Base-by-base conservation (phyloP, 2,797 vertebrate genomes). In the Anguilla anguilla region DNA sequence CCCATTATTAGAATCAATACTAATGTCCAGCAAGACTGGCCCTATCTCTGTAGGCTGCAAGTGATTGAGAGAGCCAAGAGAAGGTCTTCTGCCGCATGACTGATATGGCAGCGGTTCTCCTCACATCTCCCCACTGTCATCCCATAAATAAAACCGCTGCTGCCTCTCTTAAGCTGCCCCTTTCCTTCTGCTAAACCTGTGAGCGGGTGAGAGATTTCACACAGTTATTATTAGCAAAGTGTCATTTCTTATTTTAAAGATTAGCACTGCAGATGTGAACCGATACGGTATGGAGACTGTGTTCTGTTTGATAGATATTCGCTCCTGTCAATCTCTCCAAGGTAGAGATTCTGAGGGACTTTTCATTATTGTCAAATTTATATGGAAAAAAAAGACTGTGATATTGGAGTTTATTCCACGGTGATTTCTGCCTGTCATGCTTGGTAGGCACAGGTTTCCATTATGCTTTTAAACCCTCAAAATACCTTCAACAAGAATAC, bases 401-500 rank as follows among this genome's bases (percentile, higher is more conserved):
- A 82, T 82, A 82, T 82, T 82, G 79, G 9, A 82, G 79, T 25
- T 92, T 92, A 90, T 88, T 92, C 92, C 91, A 87, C 88, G 88
- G 89, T 91, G 85, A 89, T 81, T 87, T 94, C 91, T 95, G 95
- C 95, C 95, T 95, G 91, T 94, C 95, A 92, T 89, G 86, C 90
- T 89, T 93, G 92, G 92, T 94, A 94, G 95, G 93, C 94, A 93
- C 86, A 91, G 92, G 89, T 90, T 94, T 90, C 89, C 86, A 88
- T 91, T 94, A 90, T 92, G 93, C 92, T 94, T 93, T 94, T 91
- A 94, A 94, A 92, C 94, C 89, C 90, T 90, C 93, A 91, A 93
- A 92, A 94, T 94, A 94, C 92, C 93, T 95, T 91, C 92, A 94
- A 94, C 93, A 93, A 93, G 90, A 93, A 93, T 93, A 87, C 88